These are phyloP conservation scores for Notodonta ziczac DNA, from an alignment of 2,888 invertebrate species.

Conservation along the genomic window DNA sequence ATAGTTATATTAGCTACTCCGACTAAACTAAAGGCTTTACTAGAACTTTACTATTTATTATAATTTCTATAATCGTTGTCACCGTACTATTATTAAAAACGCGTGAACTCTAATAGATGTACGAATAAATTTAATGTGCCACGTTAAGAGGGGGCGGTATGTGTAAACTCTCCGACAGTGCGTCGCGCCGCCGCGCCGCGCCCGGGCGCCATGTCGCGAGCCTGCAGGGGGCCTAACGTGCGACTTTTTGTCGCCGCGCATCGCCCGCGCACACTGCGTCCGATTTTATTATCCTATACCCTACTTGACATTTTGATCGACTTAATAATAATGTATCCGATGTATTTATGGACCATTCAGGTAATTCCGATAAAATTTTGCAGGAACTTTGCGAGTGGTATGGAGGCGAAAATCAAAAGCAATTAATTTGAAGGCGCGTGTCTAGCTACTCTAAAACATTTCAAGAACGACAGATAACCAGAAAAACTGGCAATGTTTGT, in stretches of 20 bases:
- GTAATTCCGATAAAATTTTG: slow-evolving; percentile 7
- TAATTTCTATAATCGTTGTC: slow-evolving; percentile 28
- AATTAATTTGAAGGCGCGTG: too few relatives aligned
- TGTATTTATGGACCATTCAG: slow-evolving; percentile 30
- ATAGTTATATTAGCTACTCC: too few relatives aligned
- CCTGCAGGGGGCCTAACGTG: slow-evolving; percentile 56
- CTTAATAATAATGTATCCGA: slow-evolving; percentile 26
- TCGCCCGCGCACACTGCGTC: slow-evolving; percentile 18
- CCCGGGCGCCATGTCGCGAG: slow-evolving; percentile 48
- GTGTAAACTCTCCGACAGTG: slow-evolving; percentile 39
- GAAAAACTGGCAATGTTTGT: too few relatives aligned
- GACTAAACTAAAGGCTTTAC: too few relatives aligned
- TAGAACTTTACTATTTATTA: too few relatives aligned
- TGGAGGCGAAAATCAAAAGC: too few relatives aligned
- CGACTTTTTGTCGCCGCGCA: slow-evolving; percentile 60
- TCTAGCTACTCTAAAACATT: too few relatives aligned
- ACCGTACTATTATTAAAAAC: slow-evolving; percentile 5
- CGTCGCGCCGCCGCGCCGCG: too few relatives aligned
- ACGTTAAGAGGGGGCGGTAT: slow-evolving; percentile 45
- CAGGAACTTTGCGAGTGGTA: too few relatives aligned
- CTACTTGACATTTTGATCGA: slow-evolving; percentile 30
- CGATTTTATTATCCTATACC: slow-evolving; percentile 42
- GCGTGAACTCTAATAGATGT: slow-evolving; percentile 31
- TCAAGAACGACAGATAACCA: too few relatives aligned
- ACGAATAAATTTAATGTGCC: slow-evolving; percentile 37